Percentiles rank a stretch among this genome's conserved stretches.
Evolutionary conservation across 2,888 invertebrate species (phyloP).

Genomic region (Nephrotoma appendiculata): DNA sequence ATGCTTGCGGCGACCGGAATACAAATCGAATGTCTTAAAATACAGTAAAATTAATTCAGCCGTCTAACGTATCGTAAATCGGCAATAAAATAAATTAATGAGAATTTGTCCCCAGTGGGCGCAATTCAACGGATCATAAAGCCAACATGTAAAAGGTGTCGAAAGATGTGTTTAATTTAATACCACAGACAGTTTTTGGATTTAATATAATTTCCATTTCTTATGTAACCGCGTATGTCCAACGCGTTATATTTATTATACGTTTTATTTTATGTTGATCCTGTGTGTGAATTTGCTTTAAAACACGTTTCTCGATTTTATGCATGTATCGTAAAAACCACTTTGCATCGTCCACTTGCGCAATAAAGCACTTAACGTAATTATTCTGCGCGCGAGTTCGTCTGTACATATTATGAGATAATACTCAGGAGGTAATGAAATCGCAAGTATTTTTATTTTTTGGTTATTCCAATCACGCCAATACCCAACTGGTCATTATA

Average conservation of each 20-base stretch:
- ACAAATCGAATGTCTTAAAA: too few relatives aligned
- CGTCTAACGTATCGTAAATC: too few relatives aligned
- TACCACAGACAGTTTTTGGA: too few relatives aligned
- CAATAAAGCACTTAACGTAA: background rate
- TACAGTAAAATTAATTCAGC: too few relatives aligned
- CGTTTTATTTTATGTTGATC: background rate
- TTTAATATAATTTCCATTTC: background rate
- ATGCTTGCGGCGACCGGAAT: too few relatives aligned
- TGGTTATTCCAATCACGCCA: background rate
- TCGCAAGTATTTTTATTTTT: background rate
- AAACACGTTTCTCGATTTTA: background rate
- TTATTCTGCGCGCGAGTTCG: background rate
- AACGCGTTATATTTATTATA: too few relatives aligned
- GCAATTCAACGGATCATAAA: too few relatives aligned
- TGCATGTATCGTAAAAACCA: background rate
- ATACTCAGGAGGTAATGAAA: background rate
- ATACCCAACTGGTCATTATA: background rate
- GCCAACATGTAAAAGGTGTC: too few relatives aligned
- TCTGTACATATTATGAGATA: background rate
- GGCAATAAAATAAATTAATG: too few relatives aligned
- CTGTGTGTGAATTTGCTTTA: background rate
- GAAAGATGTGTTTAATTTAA: too few relatives aligned
- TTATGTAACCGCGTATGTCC: background rate
- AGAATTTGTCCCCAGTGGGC: too few relatives aligned
- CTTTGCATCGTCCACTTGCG: background rate